Evolutionary conservation across 2,113 vertebrate species (phyloP), one percentile per base, ranked within the genome.

Genomic region (Nematolebias whitei): DNA sequence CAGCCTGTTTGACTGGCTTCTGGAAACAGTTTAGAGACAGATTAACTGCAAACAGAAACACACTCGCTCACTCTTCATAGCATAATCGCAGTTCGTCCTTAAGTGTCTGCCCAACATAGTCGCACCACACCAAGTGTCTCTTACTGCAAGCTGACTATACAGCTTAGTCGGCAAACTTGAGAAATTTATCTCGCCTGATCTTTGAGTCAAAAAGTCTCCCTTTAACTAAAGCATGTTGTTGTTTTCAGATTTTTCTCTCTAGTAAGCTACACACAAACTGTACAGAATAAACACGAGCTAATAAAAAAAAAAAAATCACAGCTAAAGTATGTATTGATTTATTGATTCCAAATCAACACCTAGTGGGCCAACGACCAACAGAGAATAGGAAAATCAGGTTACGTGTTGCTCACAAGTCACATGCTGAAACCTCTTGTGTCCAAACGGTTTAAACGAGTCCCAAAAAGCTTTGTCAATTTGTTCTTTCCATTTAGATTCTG

Each of bases 1-100:
- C 1, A 93, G 96, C 87, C 93, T 99, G 47, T 99, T 98, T 20
- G 97, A 99, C 5, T 99, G 98, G 98, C 94, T 99, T 14, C 82
- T 98, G 9, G 95, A 96, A 71, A 71, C 93, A 53, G 92, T 93
- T 82, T 98, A 94, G 82, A 35, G 44, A 47, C 44, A 20, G 35
- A 38, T 14, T n/a, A 16, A 13, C 26, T 38, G 38, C 74, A 62
- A 54, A 62, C 63, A 40, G 56, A 43, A 68, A 74, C 56, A 57
- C 54, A 68, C 59, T 29, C 35, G 24, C 45, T 63, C 54, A 49
- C 52, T 58, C 41, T 39, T 57, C 73, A 29, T 19, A 39, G 29
- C 40, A 71, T 40, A 63, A 68, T 35, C 60, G 20, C 60, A 56
- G 62, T 29, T 26, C 24, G 40, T 49, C 53, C 57, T 40, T 19